Evolutionary conservation across 2,113 vertebrate genomes (phyloP), one percentile per base, ranked within the genome.

Genomic region (Osmerus mordax): DNA sequence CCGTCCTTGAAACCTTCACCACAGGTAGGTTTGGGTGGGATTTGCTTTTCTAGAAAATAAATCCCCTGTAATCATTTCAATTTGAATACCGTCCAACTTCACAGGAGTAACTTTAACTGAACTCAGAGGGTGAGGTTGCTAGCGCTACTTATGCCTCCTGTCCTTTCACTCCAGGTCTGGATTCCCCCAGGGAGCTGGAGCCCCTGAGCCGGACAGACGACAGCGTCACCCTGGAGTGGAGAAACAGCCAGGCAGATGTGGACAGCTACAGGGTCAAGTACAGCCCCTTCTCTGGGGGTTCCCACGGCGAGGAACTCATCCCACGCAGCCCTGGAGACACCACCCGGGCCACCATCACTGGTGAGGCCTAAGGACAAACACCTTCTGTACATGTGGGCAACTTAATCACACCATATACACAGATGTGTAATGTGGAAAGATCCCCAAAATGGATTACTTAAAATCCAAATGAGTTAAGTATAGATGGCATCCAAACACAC

Each of bases 181-280:
- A 99, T 79, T 87, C 94, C 18, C 96, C 97, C 3, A 89, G 75
- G 55, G 89, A 93, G 69, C 91, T 97, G 74, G 92, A 90, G 23
- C 70, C 87, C 0, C 62, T 95, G 53, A 91, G 91, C n/a, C 95
- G 97, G 84, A 97, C 96, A 0, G 95, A 97, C 60, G 87, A 1
- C 69, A 97, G 91, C 78, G 92, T 98, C 83, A 94, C 93, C 29
- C 80, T 99, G 81, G 92, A 94, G 76, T 99, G 97, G 97, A 93
- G 84, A 63, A 97, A 98, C 68, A 96, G 92, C 83, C 88, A 87
- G 3, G 94, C 96, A 0, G 76, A 91, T 0, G 86, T 93, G 0
- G 89, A 91, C 71, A 87, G 58, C 65, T 99, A 97, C 73, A 84
- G 94, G 41, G 93, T 98, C 65, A 98, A 99, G 65, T 98, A 93